Base-by-base conservation (phyloP, 2,888 invertebrate genomes). In the Prosapia bicincta region DNA sequence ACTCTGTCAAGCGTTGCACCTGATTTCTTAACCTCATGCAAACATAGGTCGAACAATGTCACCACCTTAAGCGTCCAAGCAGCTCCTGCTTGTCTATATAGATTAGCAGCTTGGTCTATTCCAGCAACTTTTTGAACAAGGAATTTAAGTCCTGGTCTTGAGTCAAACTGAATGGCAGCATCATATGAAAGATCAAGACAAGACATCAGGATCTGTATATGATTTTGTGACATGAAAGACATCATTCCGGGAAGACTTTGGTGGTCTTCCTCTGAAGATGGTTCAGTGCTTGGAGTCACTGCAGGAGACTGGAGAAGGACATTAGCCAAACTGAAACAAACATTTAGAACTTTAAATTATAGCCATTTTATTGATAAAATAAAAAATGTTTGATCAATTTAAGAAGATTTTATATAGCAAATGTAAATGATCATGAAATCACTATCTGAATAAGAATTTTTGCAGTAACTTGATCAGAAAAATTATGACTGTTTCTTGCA, bases 1-100 rank as follows among this genome's bases (percentile, higher is more conserved):
- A 81, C 80, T 15, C 80, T 80, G 1, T 85, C 84, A 9, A 83
- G 72, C 9, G 84, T 83, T 0, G 83, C 82, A 1, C 79, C 78
- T 2, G 82, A 82, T 10, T 81, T 82, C 0, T 81, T 81, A 69
- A 92, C 90, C 30, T 92, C 92, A 80, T 90, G 90, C 65, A 95
- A 87, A 83, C 94, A 94, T 78, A 96, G 88, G 83, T 97, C 96
- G 38, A 97, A 92, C 65, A 97, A 85, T 0, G 95, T 91, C 77
- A 96, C 93, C 72, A 94, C 91, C 85, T 94, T 93, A 24, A 97
- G 93, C 65, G 96, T 92, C 92, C 96, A 96, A 0, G 96, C 93
- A 0, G 96, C 95, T 32, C 96, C 95, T 10, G 96, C 95, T 85
- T 97, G 97, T 77, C 93, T 93, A 83, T 96, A 96, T n/a, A 96